Percentiles rank a stretch among this genome's conserved stretches.
These are phyloP conservation scores for Sylvicapra grimmia DNA, from an alignment of 2,113 vertebrate genomes.

Conservation along the genomic window DNA sequence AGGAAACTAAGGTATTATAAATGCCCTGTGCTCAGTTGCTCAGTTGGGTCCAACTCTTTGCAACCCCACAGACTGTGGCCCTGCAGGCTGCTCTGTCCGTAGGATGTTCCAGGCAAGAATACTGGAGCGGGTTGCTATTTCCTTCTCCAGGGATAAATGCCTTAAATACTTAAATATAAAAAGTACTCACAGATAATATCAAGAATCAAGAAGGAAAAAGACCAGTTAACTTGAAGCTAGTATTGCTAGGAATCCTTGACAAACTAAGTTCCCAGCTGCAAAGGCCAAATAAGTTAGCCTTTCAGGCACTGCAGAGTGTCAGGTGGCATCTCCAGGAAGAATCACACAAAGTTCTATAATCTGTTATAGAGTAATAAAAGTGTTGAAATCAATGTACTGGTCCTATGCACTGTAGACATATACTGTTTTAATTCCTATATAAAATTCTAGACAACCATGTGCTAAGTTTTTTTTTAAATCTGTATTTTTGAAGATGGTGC, in stretches of 20 bases:
- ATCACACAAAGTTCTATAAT: neutral
- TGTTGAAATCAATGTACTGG: neutral
- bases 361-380: neutral
- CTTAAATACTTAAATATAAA: constrained; percentile 5
- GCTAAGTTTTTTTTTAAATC: neutral
- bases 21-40: neutral
- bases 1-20: neutral
- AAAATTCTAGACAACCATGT: neutral
- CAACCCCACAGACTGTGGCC: neutral
- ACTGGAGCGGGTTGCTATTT: neutral
- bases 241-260: neutral
- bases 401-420: neutral
- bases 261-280: neutral
- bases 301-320: neutral
- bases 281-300: neutral
- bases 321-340: neutral
- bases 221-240: neutral
- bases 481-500: neutral
- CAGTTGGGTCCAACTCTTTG: neutral
- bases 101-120: neutral
- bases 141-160: neutral
- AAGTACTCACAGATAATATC: neutral
- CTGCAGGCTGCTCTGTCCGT: neutral
- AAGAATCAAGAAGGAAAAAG: neutral
- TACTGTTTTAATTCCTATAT: neutral